Percentiles rank a stretch among this genome's conserved stretches.
Evolutionary conservation across 92 coral and sea anemone species (phyloP).

Genomic region (Pocillopora meandrina): DNA sequence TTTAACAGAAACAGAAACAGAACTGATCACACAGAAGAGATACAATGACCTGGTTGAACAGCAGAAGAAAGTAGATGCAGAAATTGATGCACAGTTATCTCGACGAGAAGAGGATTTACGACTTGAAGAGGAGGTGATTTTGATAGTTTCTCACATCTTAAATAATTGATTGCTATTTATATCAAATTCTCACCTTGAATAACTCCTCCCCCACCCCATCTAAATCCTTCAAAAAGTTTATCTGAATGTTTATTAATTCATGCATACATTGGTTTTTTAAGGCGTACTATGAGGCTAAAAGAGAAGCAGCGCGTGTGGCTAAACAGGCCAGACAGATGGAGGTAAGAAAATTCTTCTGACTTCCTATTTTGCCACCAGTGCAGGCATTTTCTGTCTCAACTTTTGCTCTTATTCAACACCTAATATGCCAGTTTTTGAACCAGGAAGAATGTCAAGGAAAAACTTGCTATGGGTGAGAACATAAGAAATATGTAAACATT

Average conservation of each 20-base stretch:
- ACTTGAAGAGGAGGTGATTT: slow-evolving; percentile 85
- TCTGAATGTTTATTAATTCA: neutral
- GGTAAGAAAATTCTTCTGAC: slow-evolving; percentile 37
- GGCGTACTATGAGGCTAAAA: slow-evolving; percentile 89
- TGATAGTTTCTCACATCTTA: neutral
- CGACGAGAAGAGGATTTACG: slow-evolving; percentile 84
- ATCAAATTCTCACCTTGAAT: neutral
- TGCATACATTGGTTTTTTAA: slow-evolving; percentile 1
- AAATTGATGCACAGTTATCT: slow-evolving; percentile 81
- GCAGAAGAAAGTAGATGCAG: slow-evolving; percentile 76
- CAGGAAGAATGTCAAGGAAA: too few relatives aligned
- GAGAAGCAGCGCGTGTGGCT: slow-evolving; percentile 90
- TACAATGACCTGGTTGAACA: slow-evolving; percentile 81
- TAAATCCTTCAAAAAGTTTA: too few relatives aligned
- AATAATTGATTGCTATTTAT: neutral
- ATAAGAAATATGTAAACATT: too few relatives aligned
- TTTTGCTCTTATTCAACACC: too few relatives aligned
- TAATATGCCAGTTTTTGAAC: too few relatives aligned
- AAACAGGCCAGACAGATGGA: slow-evolving; percentile 74
- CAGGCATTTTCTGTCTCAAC: too few relatives aligned
- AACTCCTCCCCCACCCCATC: neutral
- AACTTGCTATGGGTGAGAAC: too few relatives aligned
- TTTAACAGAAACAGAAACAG: slow-evolving; percentile 85
- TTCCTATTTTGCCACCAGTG: too few relatives aligned
- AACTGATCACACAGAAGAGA: slow-evolving; percentile 76